Conservation (phyloP, 2,113 vertebrate species). For the Montifringilla adamsi region DNA sequence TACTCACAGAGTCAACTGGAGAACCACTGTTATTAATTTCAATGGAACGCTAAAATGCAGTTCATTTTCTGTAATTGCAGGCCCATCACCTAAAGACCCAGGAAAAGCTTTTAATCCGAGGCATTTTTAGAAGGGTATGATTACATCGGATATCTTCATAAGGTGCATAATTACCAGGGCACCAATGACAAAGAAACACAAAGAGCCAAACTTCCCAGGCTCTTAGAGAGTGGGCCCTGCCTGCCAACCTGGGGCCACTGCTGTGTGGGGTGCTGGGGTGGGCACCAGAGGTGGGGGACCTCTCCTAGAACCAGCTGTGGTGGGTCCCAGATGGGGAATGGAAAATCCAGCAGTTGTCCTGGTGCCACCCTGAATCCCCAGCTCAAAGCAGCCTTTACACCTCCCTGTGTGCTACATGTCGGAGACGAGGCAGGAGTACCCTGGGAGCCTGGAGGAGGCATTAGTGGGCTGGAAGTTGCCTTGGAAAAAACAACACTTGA, state of each 20-base stretch:
- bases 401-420: accelerated
- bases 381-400: no score
- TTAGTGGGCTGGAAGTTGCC: background rate
- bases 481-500: background rate
- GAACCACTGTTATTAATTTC: slow-evolving; percentile 78
- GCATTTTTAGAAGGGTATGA: slow-evolving; percentile 77
- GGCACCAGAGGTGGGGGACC: background rate
- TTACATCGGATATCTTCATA: slow-evolving; percentile 72
- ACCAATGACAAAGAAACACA: slow-evolving; percentile 54
- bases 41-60: slow-evolving; percentile 78
- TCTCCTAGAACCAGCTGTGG: background rate
- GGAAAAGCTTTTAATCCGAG: slow-evolving; percentile 82
- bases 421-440: background rate
- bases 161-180: slow-evolving; percentile 69
- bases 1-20: slow-evolving; percentile 78
- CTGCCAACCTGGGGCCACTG: accelerated
- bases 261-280: background rate
- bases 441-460: background rate
- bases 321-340: background rate
- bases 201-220: slow-evolving; percentile 35
- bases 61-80: slow-evolving; percentile 83
- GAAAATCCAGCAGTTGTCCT: background rate
- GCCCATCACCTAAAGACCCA: slow-evolving; percentile 75
- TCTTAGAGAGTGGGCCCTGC: background rate
- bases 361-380: background rate